These are phyloP conservation scores for Calonectris borealis DNA, from an alignment of 2,113 vertebrate genomes.

Conservation along the genomic window DNA sequence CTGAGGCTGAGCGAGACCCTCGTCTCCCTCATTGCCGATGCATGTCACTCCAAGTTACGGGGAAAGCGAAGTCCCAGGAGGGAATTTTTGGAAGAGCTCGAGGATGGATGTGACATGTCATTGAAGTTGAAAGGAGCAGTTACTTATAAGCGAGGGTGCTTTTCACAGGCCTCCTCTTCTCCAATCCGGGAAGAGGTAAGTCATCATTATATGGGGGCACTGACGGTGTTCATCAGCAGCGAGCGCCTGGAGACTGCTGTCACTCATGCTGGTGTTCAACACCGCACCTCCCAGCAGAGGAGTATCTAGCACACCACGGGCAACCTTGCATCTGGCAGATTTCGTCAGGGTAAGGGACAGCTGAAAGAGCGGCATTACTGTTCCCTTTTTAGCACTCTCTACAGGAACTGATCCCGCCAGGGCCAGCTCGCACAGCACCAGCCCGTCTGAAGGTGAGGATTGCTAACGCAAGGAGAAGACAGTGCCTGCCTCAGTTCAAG, in stretches of 20 bases:
- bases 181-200: slow-evolving; percentile 11
- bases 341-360: background rate
- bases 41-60: slow-evolving; percentile 50
- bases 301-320: background rate
- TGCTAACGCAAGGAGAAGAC: background rate
- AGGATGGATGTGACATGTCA: slow-evolving; percentile 71
- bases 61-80: slow-evolving; percentile 50
- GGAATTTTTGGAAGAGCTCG: slow-evolving; percentile 63
- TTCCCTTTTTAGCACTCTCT: background rate
- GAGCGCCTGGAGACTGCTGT: background rate
- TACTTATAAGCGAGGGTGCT: slow-evolving; percentile 63
- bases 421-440: background rate
- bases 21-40: background rate
- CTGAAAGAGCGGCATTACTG: background rate
- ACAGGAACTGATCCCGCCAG: background rate
- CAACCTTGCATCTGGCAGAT: background rate
- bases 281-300: background rate
- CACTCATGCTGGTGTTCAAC: background rate
- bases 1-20: background rate
- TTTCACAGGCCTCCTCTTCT: slow-evolving; percentile 49
- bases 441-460: background rate
- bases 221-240: background rate
- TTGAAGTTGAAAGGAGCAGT: slow-evolving; percentile 73
- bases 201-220: background rate
- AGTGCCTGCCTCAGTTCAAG: background rate